Percentiles rank a stretch among this genome's conserved stretches.
These are phyloP conservation scores for Pheucticus melanocephalus DNA, from an alignment of 2,113 vertebrate genomes.

Conservation along the genomic window DNA sequence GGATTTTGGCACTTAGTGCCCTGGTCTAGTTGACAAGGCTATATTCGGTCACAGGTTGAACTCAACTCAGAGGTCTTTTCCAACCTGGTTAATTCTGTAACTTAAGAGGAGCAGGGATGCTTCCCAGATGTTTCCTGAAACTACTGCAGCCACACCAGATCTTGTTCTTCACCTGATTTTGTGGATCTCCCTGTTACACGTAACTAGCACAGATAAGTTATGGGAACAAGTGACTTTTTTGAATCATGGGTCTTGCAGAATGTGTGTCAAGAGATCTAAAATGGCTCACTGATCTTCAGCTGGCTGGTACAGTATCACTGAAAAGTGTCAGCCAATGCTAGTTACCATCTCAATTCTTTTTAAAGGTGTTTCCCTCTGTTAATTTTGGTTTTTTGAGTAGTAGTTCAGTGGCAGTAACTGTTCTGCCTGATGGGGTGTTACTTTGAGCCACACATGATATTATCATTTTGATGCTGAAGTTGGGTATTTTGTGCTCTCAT, in stretches of 20 bases:
- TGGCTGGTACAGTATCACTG: background rate
- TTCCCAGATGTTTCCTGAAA: background rate
- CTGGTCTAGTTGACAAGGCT: background rate
- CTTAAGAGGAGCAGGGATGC: fast-evolving
- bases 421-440: background rate
- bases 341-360: background rate
- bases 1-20: background rate
- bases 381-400: background rate
- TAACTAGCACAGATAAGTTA: background rate
- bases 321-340: too few relatives aligned
- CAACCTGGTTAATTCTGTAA: background rate
- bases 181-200: fast-evolving
- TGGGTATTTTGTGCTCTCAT: background rate
- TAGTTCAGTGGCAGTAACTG: background rate
- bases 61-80: background rate
- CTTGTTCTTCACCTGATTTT: background rate
- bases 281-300: background rate
- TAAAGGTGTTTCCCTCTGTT: background rate
- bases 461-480: background rate
- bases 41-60: fast-evolving
- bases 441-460: background rate
- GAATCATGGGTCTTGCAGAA: background rate
- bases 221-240: background rate
- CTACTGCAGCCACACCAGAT: fast-evolving
- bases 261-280: background rate